Conservation (phyloP, 1,140 invertebrate genomes). For the Pogonus chalceus region DNA sequence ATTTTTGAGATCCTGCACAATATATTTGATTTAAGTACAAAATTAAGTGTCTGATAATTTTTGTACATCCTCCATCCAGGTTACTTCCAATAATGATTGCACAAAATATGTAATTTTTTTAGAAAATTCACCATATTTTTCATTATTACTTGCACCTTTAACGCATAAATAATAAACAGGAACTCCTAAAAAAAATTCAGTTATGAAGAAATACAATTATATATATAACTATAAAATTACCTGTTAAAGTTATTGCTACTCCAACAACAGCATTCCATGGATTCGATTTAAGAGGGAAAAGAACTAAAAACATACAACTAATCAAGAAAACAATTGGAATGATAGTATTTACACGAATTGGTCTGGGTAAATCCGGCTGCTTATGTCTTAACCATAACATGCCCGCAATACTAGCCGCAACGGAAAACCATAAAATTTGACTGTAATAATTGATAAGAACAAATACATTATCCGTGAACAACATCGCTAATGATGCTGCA, state of each 20-base stretch:
- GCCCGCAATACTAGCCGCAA: constrained; percentile 62
- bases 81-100: constrained; percentile 38
- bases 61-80: constrained; percentile 25
- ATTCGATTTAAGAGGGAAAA: constrained; percentile 65
- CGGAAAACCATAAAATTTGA: constrained; percentile 68
- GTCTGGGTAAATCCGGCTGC: constrained; percentile 63
- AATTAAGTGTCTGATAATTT: constrained; percentile 9
- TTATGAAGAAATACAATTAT: neutral
- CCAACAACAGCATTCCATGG: constrained; percentile 78
- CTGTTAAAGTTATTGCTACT: constrained; percentile 64
- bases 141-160: constrained; percentile 67
- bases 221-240: constrained; percentile 16
- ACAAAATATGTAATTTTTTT: constrained; percentile 35
- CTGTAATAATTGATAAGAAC: constrained; percentile 70
- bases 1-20: too few relatives aligned
- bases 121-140: constrained; percentile 33
- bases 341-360: constrained; percentile 67
- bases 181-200: constrained; percentile 46
- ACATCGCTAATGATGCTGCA: constrained; percentile 57
- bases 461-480: constrained; percentile 60
- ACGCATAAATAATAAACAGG: constrained; percentile 86
- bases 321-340: constrained; percentile 77
- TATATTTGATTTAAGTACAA: neutral
- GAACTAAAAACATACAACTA: constrained; percentile 71
- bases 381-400: constrained; percentile 66